Evolutionary conservation across 2,888 invertebrate genomes (phyloP), one percentile per base, ranked within the genome.

Genomic region (Oscheius sp.): DNA sequence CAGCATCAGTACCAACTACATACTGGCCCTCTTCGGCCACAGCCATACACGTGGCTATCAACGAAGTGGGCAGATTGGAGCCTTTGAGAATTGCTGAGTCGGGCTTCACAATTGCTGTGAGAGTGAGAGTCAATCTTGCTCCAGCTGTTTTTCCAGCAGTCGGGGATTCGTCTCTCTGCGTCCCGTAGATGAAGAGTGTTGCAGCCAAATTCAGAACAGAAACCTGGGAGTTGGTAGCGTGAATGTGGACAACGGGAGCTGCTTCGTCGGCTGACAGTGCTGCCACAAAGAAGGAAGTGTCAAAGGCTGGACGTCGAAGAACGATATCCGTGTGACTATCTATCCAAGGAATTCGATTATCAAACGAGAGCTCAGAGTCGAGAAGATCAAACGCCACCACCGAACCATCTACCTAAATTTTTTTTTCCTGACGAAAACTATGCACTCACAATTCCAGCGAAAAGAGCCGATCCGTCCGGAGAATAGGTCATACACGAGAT

Each of bases 331-430:
- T 42, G n/a, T 37, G 21, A 37, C 62, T 62, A 33, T 72, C 73
- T 11, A 58, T 63, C 73, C 73, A 73, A 2, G 62, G 60, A 21
- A 72, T 21, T 21, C 47, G 60, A 21, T 21, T 51, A 10, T 48
- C 37, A 35, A 62, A 72, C 2, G 32, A 53, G 35, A 47, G 13
- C 3, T 72, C 62, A n/a, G 68, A 50, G 33, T 75, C 77, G 29
- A 72, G 68, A 3, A 77, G 70, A 72, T 77, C 77, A 57, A 72
- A 77, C 10, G 59, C 72, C 10, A 66, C 60, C 21, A 72, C 58
- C 21, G 75, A 75, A 21, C 77, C 77, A 59, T 77, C 77, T 62
- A 53, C 57, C 77, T 77, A 55, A 59, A 70, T 13, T 35, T n/a
- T 59, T 0, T 59, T 4, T 59, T 3, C n/a, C n/a, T 0, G 13